Percentiles rank a stretch among this genome's conserved stretches.
Evolutionary conservation across 2,888 invertebrate genomes (phyloP).

Genomic region (Ichneumon xanthorius): DNA sequence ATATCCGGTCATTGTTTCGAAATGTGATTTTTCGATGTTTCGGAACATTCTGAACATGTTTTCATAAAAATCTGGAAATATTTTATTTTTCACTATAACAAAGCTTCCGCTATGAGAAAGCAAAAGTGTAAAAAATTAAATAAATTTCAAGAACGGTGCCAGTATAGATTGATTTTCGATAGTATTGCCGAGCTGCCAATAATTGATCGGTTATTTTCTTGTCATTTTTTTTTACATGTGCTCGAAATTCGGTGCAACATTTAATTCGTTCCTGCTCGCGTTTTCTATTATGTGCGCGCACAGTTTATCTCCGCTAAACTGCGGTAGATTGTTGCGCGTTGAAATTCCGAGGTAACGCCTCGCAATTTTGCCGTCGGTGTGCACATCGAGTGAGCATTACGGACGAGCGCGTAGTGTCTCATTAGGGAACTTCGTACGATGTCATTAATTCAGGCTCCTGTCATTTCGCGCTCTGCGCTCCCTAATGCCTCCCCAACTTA

Average conservation of each 20-base stretch:
- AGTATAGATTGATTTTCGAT: no score
- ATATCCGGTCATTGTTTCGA: no score
- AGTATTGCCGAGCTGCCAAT: no score
- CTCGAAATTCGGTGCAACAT: no score
- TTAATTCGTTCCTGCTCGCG: neutral
- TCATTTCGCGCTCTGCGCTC: constrained; percentile 33
- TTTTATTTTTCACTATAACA: no score
- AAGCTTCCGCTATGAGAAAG: no score
- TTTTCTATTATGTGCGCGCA: neutral
- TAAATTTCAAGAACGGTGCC: no score
- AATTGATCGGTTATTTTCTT: no score
- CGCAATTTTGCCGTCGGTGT: constrained; percentile 37
- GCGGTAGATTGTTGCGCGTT: constrained; percentile 1
- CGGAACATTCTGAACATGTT: no score
- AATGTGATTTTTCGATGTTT: neutral
- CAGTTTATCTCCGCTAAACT: neutral
- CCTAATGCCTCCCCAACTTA: neutral
- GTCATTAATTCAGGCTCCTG: constrained; percentile 51
- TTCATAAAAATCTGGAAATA: no score
- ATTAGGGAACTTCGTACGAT: constrained; percentile 51
- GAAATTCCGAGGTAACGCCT: constrained; percentile 24
- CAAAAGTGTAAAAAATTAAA: no score
- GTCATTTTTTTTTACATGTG: no score
- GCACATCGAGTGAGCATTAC: constrained; percentile 10
- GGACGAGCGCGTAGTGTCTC: constrained; percentile 20